Evolutionary conservation across 2,888 invertebrate species (phyloP).

Genomic region (Stegophylla sp.): DNA sequence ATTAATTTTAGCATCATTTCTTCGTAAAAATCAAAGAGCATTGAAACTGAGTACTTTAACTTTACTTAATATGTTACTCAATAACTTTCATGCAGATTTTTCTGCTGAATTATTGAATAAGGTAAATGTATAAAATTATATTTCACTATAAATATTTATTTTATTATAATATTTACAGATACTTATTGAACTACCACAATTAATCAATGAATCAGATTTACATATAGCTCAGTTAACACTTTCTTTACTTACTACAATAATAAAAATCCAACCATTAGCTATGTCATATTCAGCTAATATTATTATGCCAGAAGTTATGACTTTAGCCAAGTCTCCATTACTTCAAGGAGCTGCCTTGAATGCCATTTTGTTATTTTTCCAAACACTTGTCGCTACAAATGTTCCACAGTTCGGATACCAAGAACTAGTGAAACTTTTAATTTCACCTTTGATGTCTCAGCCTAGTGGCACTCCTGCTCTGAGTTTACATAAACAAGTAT

Average conservation of each 20-base stretch:
- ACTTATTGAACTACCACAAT: constrained; percentile 85
- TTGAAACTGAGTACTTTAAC: constrained; percentile 89
- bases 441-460: constrained; percentile 72
- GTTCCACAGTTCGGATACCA: constrained; percentile 82
- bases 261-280: constrained; percentile 79
- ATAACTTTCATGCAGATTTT: constrained; percentile 79
- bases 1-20: constrained; percentile 89
- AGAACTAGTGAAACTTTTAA: constrained; percentile 78
- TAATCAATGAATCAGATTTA: constrained; percentile 92
- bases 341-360: constrained; percentile 90
- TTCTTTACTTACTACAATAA: constrained; percentile 81
- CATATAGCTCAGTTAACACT: constrained; percentile 94
- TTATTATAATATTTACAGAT: constrained; percentile 67
- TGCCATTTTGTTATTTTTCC: constrained; percentile 90
- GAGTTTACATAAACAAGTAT: constrained; percentile 69
- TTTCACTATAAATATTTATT: neutral
- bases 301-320: constrained; percentile 84
- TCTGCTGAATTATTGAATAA: constrained; percentile 77
- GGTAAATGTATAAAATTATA: constrained; percentile 65
- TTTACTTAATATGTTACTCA: constrained; percentile 87
- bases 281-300: constrained; percentile 75
- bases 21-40: constrained; percentile 95
- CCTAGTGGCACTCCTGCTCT: constrained; percentile 62
- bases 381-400: constrained; percentile 85
- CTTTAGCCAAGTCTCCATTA: constrained; percentile 87